Percentiles rank a stretch among this genome's conserved stretches.
Evolutionary conservation across 1,140 invertebrate genomes (phyloP).

Genomic region (Hylyphantes graminicola): DNA sequence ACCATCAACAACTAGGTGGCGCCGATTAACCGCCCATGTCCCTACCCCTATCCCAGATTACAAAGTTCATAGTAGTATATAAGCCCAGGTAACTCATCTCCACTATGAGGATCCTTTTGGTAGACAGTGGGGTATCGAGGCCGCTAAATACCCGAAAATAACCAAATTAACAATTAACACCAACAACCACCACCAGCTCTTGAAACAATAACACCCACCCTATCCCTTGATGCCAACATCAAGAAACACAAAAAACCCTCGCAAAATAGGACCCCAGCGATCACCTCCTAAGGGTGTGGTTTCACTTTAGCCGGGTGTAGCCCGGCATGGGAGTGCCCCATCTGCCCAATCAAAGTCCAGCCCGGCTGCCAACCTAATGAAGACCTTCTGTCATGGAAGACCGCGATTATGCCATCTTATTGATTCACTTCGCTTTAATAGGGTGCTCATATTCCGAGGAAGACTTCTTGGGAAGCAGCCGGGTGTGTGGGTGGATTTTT

Average conservation of each 20-base stretch:
- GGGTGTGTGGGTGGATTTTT: constrained; percentile 28
- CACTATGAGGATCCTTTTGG: too few relatives aligned
- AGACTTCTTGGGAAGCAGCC: neutral
- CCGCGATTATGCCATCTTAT: constrained; percentile 43
- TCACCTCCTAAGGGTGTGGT: constrained; percentile 49
- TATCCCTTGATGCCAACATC: neutral
- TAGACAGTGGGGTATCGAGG: too few relatives aligned
- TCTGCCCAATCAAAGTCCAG: constrained; percentile 57
- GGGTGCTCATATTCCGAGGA: constrained; percentile 10
- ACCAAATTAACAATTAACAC: too few relatives aligned
- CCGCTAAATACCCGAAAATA: too few relatives aligned
- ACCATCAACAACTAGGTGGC: too few relatives aligned
- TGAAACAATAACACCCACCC: too few relatives aligned
- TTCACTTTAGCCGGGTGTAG: constrained; percentile 47
- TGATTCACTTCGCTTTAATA: constrained; percentile 54
- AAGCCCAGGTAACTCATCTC: too few relatives aligned
- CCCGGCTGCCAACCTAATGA: constrained; percentile 50
- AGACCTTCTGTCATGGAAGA: constrained; percentile 54
- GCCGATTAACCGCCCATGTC: too few relatives aligned
- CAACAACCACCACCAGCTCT: too few relatives aligned
- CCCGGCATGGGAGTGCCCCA: constrained; percentile 51
- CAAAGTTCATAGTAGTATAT: too few relatives aligned
- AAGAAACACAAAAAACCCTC: constrained; percentile 25
- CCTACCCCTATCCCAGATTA: too few relatives aligned
- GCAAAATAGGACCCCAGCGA: constrained; percentile 20